phyloP scores from a whole-genome alignment of 2,888 invertebrate species.

The Tenthredo mesomela region DNA sequence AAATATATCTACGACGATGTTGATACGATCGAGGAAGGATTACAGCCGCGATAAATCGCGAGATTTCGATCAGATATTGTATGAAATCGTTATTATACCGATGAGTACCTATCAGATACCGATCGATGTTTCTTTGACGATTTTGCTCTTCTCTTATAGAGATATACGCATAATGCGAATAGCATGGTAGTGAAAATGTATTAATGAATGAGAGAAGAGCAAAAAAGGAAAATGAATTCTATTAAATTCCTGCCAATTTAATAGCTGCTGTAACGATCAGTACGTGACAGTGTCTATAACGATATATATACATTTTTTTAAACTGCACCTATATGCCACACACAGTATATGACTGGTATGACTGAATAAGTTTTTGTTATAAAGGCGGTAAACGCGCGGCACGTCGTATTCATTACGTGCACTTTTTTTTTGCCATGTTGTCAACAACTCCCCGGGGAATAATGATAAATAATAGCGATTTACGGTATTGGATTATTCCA shows the following conservation, averaged over 20 bases:
- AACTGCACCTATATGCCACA: conserved; percentile 3
- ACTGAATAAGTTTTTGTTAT: conserved; percentile 2
- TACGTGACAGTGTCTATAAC: conserved; percentile 14
- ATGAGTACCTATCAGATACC: background rate
- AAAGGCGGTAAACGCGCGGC: background rate
- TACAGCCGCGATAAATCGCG: background rate
- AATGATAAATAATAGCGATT: conserved; percentile 42
- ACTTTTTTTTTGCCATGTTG: conserved; percentile 21
- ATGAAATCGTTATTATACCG: background rate
- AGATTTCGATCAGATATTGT: background rate
- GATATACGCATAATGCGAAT: background rate
- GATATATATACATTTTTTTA: conserved; percentile 7
- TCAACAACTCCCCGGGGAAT: conserved; percentile 45
- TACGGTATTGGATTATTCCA: background rate
- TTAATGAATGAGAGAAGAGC: background rate
- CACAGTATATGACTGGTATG: background rate
- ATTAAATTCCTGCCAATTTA: conserved; percentile 9
- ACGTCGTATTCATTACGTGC: conserved; percentile 36
- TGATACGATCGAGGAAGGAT: background rate
- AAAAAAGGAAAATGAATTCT: background rate
- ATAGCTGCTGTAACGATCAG: background rate
- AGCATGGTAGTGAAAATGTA: background rate
- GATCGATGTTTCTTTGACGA: background rate
- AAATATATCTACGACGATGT: background rate
- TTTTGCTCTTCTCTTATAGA: background rate